Percentiles rank a stretch among this genome's conserved stretches.
Conservation (phyloP, 2,797 vertebrate species). For the Pampus argenteus region DNA sequence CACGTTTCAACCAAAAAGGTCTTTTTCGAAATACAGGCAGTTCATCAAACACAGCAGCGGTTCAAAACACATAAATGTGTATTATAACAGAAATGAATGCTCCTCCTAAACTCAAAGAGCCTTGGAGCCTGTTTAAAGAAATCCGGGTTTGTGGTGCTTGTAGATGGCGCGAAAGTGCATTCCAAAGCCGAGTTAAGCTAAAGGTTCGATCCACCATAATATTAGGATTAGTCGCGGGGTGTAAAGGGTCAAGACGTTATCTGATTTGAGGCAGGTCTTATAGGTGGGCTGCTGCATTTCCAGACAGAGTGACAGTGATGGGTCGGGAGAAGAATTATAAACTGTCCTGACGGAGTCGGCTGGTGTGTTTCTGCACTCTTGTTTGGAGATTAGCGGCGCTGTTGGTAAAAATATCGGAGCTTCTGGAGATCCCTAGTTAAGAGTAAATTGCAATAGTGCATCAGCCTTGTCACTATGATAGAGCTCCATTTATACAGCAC, state of each 20-base stretch:
- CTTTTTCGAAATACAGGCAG: no score
- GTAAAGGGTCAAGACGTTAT: conserved; percentile 43
- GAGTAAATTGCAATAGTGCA: no score
- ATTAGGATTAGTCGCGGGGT: conserved; percentile 30
- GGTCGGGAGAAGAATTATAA: conserved; percentile 5
- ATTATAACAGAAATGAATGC: not conserved
- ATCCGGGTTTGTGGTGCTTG: not conserved
- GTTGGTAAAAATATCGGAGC: not conserved
- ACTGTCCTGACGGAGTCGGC: no score
- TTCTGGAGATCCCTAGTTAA: not conserved
- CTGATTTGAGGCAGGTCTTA: conserved; percentile 21
- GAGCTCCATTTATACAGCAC: not conserved
- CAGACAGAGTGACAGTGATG: conserved; percentile 10
- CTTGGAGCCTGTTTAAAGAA: not conserved
- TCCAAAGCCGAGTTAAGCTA: conserved; percentile 14
- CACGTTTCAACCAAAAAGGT: no score
- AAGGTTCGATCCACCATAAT: not conserved
- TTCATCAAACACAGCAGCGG: not conserved
- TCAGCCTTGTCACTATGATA: not conserved
- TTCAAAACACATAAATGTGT: not conserved
- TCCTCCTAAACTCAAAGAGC: conserved; percentile 7
- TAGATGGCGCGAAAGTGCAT: conserved; percentile 33
- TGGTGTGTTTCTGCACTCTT: no score
- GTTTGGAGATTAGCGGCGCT: no score
- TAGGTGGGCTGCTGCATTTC: conserved; percentile 7